Conservation (phyloP, 2,888 invertebrate genomes). For the Brachyptera risi region DNA sequence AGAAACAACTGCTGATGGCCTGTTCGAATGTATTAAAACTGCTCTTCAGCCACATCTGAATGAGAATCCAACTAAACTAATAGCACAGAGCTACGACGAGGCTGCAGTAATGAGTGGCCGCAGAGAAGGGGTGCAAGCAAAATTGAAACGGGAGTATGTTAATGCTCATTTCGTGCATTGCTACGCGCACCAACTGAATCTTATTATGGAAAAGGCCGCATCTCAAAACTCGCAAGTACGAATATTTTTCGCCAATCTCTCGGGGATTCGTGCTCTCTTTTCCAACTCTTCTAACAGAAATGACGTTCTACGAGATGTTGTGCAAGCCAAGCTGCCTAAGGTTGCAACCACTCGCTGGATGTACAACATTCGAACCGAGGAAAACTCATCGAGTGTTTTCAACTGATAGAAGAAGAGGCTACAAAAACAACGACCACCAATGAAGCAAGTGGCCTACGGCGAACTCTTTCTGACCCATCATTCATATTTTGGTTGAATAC, state of each 20-base stretch:
- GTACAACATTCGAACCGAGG: constrained; percentile 31
- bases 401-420: constrained; percentile 32
- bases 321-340: constrained; percentile 30
- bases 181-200: constrained; percentile 35
- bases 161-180: constrained; percentile 37
- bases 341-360: constrained; percentile 32
- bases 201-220: constrained; percentile 36
- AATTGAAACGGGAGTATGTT: constrained; percentile 35
- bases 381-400: constrained; percentile 35
- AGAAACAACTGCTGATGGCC: constrained; percentile 31
- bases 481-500: constrained; percentile 38
- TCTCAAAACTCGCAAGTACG: constrained; percentile 36
- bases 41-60: constrained; percentile 26
- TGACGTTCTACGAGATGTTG: constrained; percentile 33
- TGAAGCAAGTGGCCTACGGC: constrained; percentile 5
- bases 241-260: constrained; percentile 37
- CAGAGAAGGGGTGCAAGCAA: constrained; percentile 37
- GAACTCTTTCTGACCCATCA: background rate
- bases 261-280: constrained; percentile 37
- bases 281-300: constrained; percentile 35
- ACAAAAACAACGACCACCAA: constrained; percentile 7
- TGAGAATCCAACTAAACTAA: constrained; percentile 33
- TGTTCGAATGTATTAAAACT: constrained; percentile 29
- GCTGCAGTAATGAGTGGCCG: constrained; percentile 36
- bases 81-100: constrained; percentile 39